phyloP scores from a whole-genome alignment of 2,797 vertebrate species.

The Amblyopsis hoosieri region DNA sequence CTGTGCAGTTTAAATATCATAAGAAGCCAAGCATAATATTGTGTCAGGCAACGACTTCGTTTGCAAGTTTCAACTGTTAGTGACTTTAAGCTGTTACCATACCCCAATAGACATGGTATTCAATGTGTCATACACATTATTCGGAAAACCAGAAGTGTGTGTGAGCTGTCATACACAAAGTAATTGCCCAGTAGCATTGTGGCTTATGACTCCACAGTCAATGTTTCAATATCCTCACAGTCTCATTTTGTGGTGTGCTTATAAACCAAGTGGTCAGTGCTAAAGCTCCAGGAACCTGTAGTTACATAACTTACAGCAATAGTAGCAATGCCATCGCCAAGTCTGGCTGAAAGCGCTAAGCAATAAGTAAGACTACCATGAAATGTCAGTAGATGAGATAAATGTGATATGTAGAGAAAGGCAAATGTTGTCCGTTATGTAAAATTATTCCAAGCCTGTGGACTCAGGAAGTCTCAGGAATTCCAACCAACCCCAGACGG shows the following conservation, averaged over 20 bases:
- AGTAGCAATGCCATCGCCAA: neutral
- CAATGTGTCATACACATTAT: constrained; percentile 45
- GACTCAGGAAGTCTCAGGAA: constrained; percentile 60
- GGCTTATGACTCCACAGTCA: constrained; percentile 39
- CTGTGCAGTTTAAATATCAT: constrained; percentile 16
- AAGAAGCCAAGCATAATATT: constrained; percentile 14
- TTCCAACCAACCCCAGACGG: constrained; percentile 48
- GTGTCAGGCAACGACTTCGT: neutral
- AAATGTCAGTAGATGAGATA: neutral
- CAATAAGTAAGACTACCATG: constrained; percentile 19
- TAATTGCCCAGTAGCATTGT: constrained; percentile 20
- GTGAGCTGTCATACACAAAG: constrained; percentile 15
- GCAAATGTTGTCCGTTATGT: neutral
- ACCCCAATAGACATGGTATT: constrained; percentile 62
- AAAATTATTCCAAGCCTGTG: constrained; percentile 46
- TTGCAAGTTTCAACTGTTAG: constrained; percentile 23
- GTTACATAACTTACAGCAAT: neutral
- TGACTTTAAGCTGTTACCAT: constrained; percentile 44
- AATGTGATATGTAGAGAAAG: neutral
- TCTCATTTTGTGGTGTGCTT: constrained; percentile 6
- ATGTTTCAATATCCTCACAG: constrained; percentile 1
- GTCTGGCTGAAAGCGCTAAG: constrained; percentile 1
- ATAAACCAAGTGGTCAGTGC: neutral
- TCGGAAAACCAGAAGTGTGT: constrained; percentile 38
- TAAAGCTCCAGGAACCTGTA: constrained; percentile 10